Percentiles rank a stretch among this genome's conserved stretches.
phyloP scores from a whole-genome alignment of 2,797 vertebrate genomes.

The Rhynchotus rufescens region DNA sequence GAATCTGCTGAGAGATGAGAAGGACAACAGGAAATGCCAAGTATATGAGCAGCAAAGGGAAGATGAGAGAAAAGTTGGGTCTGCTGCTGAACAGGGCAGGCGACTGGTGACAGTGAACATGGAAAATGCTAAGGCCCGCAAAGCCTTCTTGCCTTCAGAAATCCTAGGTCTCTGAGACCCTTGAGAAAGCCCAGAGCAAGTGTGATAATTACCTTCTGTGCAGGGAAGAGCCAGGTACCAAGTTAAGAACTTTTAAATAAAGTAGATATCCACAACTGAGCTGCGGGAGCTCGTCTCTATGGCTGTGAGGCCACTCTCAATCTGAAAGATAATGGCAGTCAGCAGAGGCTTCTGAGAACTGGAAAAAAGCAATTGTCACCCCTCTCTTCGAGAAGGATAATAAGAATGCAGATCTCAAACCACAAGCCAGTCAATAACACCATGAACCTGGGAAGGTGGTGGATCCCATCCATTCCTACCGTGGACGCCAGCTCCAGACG shows the following conservation, averaged over 20 bases:
- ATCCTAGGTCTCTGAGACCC: not conserved
- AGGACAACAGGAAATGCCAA: not conserved
- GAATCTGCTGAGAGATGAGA: not conserved
- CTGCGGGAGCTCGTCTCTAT: not conserved
- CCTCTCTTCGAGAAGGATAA: not conserved
- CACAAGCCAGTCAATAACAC: not conserved
- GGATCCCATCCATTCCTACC: not conserved
- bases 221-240: accelerated
- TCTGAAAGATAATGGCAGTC: not conserved
- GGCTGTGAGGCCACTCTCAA: not conserved
- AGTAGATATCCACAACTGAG: not conserved
- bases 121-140: not conserved
- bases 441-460: not conserved
- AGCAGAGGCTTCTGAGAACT: not conserved
- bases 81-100: accelerated
- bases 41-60: not conserved
- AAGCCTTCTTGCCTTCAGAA: not conserved
- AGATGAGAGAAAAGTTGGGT: not conserved
- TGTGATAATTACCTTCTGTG: not conserved
- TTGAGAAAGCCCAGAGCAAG: not conserved
- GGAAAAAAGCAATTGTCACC: not conserved
- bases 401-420: not conserved
- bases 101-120: not conserved
- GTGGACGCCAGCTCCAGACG: not conserved
- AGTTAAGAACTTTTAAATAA: not conserved